Base-by-base conservation (phyloP, 37 sponge, comb jelly and placozoan species). In the Tethya wilhelma region DNA sequence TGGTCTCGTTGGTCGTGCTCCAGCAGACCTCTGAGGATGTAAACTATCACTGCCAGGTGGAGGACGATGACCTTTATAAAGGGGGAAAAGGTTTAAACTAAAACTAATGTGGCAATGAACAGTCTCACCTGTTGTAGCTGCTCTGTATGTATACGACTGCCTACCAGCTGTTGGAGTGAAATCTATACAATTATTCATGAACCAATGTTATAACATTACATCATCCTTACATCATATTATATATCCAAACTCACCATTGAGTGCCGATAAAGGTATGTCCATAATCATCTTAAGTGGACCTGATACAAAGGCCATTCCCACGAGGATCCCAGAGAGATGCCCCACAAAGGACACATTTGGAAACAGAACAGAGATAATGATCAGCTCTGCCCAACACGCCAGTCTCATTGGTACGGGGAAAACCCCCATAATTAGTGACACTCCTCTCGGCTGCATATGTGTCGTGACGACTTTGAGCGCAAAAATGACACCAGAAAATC, bases 401-500 rank as follows among this genome's bases (percentile, higher is more conserved):
- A 90, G 65, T 43, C 88, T 84, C 34, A 82, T 90, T 0, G 96
- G 94, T 7, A 98, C 73, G 0, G 83, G 84, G 59, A 97, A 70
- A 6, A 96, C 23, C 1, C 95, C 95, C 92, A 97, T 91, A 17
- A 97, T 64, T 45, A 68, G 73, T 41, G 84, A 38, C 55, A 68
- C 70, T 0, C 74, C 81, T 26, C 63, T 41, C 1, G 96, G 94
- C 60, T 84, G 80, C n/a, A 88, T 53, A 49, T 89, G 73, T 12
- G 93, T 90, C 33, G 93, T 90, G 42, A 98, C 83, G 43, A 98
- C 97, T 64, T 98, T 98, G 67, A 98, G 84, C 12, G 97, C 99
- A 78, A 98, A 98, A 56, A 98, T 64, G 20, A 98, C 99, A 3
- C 90, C 97, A 39, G 99, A 98, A 58, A 96, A 98, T 22, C 99